A percentile compares a stretch with the other conserved stretches of the same genome.
These are phyloP conservation scores for Alethe castanea DNA, from an alignment of 2,113 vertebrate species.

Conservation along the genomic window DNA sequence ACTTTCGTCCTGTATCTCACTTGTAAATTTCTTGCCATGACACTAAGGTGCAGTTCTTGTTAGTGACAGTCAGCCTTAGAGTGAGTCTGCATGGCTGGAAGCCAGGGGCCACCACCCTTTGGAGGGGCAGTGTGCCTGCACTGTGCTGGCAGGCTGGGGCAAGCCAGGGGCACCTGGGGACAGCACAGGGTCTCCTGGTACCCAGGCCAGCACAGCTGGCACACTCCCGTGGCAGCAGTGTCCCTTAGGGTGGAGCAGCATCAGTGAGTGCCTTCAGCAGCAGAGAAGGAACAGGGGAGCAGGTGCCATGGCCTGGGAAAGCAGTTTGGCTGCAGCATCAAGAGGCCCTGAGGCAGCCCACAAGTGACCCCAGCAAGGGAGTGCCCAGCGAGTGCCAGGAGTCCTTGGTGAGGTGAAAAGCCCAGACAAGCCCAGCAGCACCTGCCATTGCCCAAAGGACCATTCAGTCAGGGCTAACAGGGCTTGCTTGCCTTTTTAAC, in stretches of 20 bases:
- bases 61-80: background rate
- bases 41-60: background rate
- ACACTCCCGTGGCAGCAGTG: rapidly evolving
- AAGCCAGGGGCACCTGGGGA: background rate
- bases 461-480: background rate
- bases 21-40: background rate
- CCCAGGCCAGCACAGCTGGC: background rate
- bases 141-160: background rate
- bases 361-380: background rate
- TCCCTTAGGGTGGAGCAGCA: background rate
- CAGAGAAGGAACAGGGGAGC: background rate
- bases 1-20: background rate
- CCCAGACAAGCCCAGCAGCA: background rate
- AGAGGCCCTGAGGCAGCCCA: background rate
- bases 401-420: background rate
- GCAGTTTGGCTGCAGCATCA: rapidly evolving
- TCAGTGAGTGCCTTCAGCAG: background rate
- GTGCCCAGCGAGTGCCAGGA: background rate
- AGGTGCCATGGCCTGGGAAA: background rate
- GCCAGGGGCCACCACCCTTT: background rate
- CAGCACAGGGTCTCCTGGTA: background rate
- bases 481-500: background rate
- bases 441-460: rapidly evolving
- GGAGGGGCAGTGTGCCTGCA: background rate
- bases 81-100: background rate